Evolutionary conservation across 2,797 vertebrate species (phyloP), one percentile per base, ranked within the genome.

Genomic region (Manis crassicaudata): DNA sequence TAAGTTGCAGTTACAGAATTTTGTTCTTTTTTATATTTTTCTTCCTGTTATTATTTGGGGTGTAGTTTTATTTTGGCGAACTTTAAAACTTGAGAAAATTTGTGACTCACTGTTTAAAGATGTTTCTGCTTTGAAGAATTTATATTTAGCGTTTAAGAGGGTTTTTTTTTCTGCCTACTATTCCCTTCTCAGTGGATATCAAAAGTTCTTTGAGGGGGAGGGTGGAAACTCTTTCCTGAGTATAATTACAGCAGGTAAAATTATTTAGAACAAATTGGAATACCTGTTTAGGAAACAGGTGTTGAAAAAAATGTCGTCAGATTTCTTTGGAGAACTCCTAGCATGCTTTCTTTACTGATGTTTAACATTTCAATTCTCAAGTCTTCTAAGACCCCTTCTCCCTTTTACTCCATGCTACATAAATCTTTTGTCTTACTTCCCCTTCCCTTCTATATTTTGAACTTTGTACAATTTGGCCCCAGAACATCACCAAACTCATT

Each of bases 41-140:
- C n/a, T 83, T 82, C 14, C 21, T 79, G 12, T 81, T 87, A 75
- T 32, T 76, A 11, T 80, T 84, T 86, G 65, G 62, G 14, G 2
- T 88, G 21, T 80, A 17, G 35, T 84, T 96, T 79, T 90, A 68
- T 76, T 92, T 73, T 70, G 29, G 17, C 87, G 16, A 90, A 94
- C 54, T 81, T 95, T 95, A 63, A 84, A 96, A 88, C 25, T 56
- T 72, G 46, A 65, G n/a, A 90, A 75, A 88, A 88, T 84, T 60
- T 90, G 23, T 84, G 4, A 80, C 70, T 84, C 81, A 68, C 18
- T 21, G 46, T 90, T 88, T 83, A 25, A 72, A 90, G 50, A 79
- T 87, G 23, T 46, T 70, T 50, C 35, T 88, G 32, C 67, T 81
- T 82, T 88, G 43, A 92, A 68, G 54, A 81, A 62, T 82, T 88